Evolutionary conservation across 1,140 invertebrate species (phyloP).

Genomic region (Rhagoletis pomonella): DNA sequence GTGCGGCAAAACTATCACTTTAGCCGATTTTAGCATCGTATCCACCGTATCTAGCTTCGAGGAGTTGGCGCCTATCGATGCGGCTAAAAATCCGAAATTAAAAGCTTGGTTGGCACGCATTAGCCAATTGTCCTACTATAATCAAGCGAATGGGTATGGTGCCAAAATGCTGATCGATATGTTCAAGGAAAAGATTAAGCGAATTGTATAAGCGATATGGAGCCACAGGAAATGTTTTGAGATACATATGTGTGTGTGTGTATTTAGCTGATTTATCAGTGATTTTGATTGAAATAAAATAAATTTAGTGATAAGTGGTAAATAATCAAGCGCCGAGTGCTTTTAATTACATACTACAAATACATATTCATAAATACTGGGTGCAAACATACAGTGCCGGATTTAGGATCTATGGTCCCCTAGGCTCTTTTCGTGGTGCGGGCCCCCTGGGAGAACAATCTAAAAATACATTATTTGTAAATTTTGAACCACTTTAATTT

Average conservation of each 20-base stretch:
- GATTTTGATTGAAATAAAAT: neutral
- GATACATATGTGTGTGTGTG: neutral
- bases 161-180: slow-evolving; percentile 69
- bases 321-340: neutral
- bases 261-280: neutral
- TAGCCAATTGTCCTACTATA: slow-evolving; percentile 68
- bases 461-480: no score
- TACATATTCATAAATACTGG: no score
- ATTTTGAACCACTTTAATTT: no score
- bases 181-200: slow-evolving; percentile 53
- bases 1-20: slow-evolving; percentile 76
- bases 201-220: neutral
- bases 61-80: slow-evolving; percentile 64
- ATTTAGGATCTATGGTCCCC: no score
- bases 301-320: neutral
- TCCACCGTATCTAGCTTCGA: slow-evolving; percentile 70
- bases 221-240: neutral
- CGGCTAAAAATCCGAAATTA: slow-evolving; percentile 65
- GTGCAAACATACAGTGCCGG: no score
- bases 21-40: slow-evolving; percentile 77
- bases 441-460: no score
- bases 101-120: slow-evolving; percentile 66
- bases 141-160: slow-evolving; percentile 67
- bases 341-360: neutral
- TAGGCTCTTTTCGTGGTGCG: no score